Evolutionary conservation across 1,140 invertebrate genomes (phyloP).

Genomic region (Aporrectodea caliginosa): DNA sequence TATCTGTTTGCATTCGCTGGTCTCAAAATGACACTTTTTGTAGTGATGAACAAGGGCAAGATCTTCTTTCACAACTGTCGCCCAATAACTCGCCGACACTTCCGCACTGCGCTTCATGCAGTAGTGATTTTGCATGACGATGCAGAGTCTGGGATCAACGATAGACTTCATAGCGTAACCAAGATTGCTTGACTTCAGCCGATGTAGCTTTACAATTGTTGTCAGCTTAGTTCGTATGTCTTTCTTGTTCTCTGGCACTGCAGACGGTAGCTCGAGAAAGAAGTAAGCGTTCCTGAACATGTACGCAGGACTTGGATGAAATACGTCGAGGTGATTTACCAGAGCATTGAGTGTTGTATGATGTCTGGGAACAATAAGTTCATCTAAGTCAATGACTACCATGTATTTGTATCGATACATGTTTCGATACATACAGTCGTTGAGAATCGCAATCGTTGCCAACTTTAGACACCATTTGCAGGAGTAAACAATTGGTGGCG

Average conservation of each 20-base stretch:
- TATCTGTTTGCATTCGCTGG: constrained; percentile 2
- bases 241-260: not conserved
- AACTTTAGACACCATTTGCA: constrained; percentile 28
- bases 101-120: constrained; percentile 1
- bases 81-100: too few species aligned
- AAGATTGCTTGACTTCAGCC: not conserved
- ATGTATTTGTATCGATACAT: constrained; percentile 78
- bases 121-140: constrained; percentile 25
- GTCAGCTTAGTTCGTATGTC: not conserved
- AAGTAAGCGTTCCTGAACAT: constrained; percentile 30
- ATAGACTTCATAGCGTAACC: constrained; percentile 25
- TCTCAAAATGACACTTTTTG: constrained; percentile 22
- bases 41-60: constrained; percentile 6
- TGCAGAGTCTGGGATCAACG: constrained; percentile 23
- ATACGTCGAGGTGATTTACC: not conserved
- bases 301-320: not conserved
- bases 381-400: constrained; percentile 81
- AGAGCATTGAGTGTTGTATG: not conserved
- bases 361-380: constrained; percentile 73
- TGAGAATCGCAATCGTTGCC: constrained; percentile 65
- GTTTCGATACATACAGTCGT: constrained; percentile 85
- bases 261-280: constrained; percentile 3
- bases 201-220: not conserved
- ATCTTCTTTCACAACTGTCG: not conserved
- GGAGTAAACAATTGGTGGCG: constrained; percentile 19